Evolutionary conservation across 2,888 invertebrate genomes (phyloP).

Genomic region (Helicoverpa assulta): DNA sequence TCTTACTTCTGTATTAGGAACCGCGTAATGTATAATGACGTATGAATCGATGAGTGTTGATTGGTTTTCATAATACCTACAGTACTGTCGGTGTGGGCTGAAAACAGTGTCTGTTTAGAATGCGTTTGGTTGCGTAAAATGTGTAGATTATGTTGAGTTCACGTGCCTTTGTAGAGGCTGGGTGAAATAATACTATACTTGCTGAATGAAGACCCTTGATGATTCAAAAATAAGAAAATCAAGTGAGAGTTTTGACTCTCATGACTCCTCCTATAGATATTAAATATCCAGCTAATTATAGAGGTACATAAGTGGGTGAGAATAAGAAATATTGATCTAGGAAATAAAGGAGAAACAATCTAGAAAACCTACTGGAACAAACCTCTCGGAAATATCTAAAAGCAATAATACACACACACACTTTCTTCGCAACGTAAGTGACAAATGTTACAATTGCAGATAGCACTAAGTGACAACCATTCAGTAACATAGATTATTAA

Average conservation of each 20-base stretch:
- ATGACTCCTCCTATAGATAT: too few relatives aligned
- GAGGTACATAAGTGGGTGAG: too few relatives aligned
- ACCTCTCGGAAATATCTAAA: too few relatives aligned
- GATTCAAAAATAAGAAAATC: not conserved
- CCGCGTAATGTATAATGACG: slow-evolving; percentile 40
- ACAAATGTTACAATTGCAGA: slow-evolving; percentile 27
- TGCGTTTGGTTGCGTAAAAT: not conserved
- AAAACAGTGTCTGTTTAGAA: not conserved
- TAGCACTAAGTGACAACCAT: slow-evolving; percentile 2
- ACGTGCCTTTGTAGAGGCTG: not conserved
- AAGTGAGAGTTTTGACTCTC: too few relatives aligned
- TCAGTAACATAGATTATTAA: not conserved
- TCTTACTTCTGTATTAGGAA: slow-evolving; percentile 37
- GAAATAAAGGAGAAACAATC: not conserved
- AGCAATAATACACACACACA: slow-evolving; percentile 12
- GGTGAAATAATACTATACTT: not conserved
- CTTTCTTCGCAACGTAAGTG: slow-evolving; percentile 30
- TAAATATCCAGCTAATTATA: too few relatives aligned
- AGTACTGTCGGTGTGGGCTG: not conserved
- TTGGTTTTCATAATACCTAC: slow-evolving; percentile 39
- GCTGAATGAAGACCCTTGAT: not conserved
- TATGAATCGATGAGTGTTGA: slow-evolving; percentile 47
- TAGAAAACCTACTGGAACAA: too few relatives aligned
- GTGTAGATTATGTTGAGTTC: slow-evolving; percentile 1
- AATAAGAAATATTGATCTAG: too few relatives aligned